These are phyloP conservation scores for Halictus rubicundus DNA, from an alignment of 1,140 invertebrate genomes.

Conservation along the genomic window DNA sequence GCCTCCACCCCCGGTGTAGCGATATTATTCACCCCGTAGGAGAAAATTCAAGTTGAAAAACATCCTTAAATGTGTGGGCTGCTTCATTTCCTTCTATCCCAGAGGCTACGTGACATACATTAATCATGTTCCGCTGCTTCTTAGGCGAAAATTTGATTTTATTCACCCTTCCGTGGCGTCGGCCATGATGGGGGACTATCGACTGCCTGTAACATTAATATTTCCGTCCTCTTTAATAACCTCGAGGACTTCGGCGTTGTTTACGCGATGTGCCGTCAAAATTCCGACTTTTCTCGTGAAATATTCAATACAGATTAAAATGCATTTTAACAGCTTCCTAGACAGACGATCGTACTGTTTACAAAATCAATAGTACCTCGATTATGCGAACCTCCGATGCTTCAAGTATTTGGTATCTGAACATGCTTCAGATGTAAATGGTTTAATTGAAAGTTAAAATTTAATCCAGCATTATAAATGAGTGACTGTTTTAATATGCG, in stretches of 20 bases:
- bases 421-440: no score
- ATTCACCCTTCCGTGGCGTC: constrained; percentile 46
- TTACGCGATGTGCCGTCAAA: background rate
- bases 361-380: no score
- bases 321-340: no score
- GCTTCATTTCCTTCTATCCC: constrained; percentile 54
- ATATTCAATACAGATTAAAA: background rate
- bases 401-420: no score
- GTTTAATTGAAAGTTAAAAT: no score
- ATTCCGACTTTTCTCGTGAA: background rate
- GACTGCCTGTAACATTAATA: constrained; percentile 40
- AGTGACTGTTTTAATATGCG: no score
- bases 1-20: background rate
- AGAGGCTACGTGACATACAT: constrained; percentile 60
- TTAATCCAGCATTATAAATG: no score
- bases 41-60: constrained; percentile 50
- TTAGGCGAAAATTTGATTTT: constrained; percentile 64
- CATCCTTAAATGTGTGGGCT: constrained; percentile 39
- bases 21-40: constrained; percentile 29
- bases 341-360: no score
- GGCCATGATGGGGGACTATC: constrained; percentile 17
- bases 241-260: background rate
- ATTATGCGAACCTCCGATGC: no score
- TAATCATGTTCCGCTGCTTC: constrained; percentile 57
- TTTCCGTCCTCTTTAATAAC: constrained; percentile 43